Conservation (phyloP, 35 echinoderm and acorn worm genomes). For the Nesometra sesokonis region DNA sequence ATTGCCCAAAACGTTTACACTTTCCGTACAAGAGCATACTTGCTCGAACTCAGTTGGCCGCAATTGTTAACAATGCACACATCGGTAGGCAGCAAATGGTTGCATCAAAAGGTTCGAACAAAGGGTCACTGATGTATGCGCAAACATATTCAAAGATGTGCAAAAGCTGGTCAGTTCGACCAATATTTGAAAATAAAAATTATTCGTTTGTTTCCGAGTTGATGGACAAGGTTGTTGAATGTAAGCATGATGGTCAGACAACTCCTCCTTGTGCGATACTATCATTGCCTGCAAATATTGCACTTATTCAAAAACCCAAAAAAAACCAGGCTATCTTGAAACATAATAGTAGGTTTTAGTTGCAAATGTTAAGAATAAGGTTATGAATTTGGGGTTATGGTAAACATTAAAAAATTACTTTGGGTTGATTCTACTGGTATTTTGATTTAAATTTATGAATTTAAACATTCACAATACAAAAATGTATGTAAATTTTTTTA, state of each 20-base stretch:
- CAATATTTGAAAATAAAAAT: neutral
- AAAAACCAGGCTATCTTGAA: too few species aligned
- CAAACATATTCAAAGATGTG: neutral
- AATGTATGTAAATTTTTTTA: too few species aligned
- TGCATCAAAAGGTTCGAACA: neutral
- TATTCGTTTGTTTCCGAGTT: neutral
- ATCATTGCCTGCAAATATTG: neutral
- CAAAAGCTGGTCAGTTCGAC: neutral
- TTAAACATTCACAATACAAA: too few species aligned
- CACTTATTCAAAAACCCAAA: neutral
- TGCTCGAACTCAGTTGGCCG: slow-evolving; percentile 4
- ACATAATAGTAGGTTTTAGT: too few species aligned
- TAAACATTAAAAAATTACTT: too few species aligned
- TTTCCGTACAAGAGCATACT: neutral
- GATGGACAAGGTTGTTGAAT: neutral
- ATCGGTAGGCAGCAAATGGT: neutral
- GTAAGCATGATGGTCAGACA: neutral
- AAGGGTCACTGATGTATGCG: neutral
- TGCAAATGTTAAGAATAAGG: too few species aligned
- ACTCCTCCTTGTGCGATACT: neutral
- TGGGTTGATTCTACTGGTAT: too few species aligned
- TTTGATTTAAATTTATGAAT: too few species aligned
- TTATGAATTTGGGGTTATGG: too few species aligned
- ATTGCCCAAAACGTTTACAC: slow-evolving; percentile 15
- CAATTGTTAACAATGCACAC: neutral